Conservation (phyloP, 2,113 vertebrate species). For the Hippocampus zosterae region DNA sequence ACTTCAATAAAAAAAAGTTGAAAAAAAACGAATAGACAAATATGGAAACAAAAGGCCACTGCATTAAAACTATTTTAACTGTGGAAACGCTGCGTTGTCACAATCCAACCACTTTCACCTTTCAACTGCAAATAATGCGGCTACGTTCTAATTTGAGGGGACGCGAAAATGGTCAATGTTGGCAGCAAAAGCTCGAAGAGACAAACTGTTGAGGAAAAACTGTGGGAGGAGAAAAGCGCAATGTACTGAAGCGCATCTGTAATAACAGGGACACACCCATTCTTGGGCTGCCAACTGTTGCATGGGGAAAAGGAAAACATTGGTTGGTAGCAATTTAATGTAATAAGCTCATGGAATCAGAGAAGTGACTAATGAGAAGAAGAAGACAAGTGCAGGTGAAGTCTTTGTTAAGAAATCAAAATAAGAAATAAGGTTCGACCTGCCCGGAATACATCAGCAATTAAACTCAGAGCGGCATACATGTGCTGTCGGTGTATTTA, state of each 20-base stretch:
- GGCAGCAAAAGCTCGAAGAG: conserved; percentile 33
- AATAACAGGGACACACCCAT: conserved; percentile 38
- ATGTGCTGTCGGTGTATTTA: not conserved
- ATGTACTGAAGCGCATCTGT: conserved; percentile 47
- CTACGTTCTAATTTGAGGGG: too few relatives aligned
- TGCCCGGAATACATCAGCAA: conserved; percentile 17
- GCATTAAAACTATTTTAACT: too few relatives aligned
- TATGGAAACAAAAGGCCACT: too few relatives aligned
- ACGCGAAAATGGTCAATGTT: too few relatives aligned
- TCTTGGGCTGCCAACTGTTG: not conserved
- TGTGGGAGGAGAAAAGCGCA: conserved; percentile 40
- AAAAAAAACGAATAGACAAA: too few relatives aligned
- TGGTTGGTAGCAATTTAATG: too few relatives aligned
- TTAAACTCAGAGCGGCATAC: conserved; percentile 18
- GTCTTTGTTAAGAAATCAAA: too few relatives aligned
- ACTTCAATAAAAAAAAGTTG: too few relatives aligned
- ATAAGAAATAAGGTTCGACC: not conserved
- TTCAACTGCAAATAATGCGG: not conserved
- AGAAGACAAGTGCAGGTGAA: not conserved
- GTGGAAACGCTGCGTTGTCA: too few relatives aligned
- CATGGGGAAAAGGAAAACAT: not conserved
- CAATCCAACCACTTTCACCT: too few relatives aligned
- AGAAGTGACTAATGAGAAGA: not conserved
- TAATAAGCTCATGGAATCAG: not conserved
- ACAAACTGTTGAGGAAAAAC: conserved; percentile 30